Percentiles rank a stretch among this genome's conserved stretches.
These are phyloP conservation scores for Tragopan temminckii DNA, from an alignment of 2,797 vertebrate genomes.

Conservation along the genomic window DNA sequence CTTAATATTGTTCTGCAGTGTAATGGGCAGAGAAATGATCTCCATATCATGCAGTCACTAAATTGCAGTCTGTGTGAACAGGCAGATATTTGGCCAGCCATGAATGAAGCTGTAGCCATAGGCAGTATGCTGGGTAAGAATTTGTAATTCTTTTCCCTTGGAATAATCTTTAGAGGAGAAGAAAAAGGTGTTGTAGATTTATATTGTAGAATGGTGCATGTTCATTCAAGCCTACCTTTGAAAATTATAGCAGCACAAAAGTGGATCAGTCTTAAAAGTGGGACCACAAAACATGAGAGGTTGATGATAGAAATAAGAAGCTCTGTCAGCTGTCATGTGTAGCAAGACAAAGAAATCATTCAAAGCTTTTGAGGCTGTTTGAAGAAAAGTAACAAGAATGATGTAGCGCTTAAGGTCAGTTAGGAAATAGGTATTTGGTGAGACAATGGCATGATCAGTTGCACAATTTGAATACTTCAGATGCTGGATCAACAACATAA, in stretches of 20 bases:
- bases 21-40: neutral
- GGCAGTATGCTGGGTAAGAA: neutral
- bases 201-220: neutral
- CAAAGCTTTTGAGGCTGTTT: neutral
- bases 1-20: neutral
- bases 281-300: neutral
- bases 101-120: neutral
- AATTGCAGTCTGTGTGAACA: neutral
- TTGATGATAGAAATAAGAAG: neutral
- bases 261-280: neutral
- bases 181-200: neutral
- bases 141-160: neutral
- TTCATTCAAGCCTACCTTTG: neutral
- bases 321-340: neutral
- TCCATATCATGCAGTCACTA: neutral
- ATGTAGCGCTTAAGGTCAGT: neutral
- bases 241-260: neutral
- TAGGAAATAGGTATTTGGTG: rapidly evolving
- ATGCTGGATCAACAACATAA: neutral
- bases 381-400: neutral
- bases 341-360: constrained; percentile 7
- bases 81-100: neutral
- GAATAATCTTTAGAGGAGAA: neutral
- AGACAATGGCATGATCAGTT: neutral
- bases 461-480: neutral